Base-by-base conservation (phyloP, 2,888 invertebrate species). In the Stenodema calcarata region DNA sequence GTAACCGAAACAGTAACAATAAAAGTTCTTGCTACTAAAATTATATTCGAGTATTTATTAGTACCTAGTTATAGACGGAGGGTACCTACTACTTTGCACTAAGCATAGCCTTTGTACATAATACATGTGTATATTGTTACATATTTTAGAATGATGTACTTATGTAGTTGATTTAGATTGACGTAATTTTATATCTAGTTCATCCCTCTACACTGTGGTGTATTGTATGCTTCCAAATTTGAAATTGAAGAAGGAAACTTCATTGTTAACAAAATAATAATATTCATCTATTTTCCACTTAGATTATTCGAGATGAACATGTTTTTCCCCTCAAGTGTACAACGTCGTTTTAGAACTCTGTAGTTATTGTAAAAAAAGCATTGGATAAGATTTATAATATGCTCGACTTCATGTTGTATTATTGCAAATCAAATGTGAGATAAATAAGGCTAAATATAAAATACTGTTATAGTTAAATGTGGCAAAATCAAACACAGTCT, bases 141-240 rank as follows among this genome's bases (percentile, higher is more conserved):
- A 79, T 47, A 79, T 79, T 27, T 11, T 79, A 44, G 47, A 79
- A 44, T 42, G 9, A 44, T 79, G 79, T 79, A 79, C 79, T 79
- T 79, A 79, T 27, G 27, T 79, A 42, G 42, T 18, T 44, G 23
- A 47, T 27, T n/a, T 27, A 18, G 28, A 47, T 42, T 78, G 9
- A 47, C 44, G 47, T 79, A 79, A 79, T 79, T 79, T 79, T 79
- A 47, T 79, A 79, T 79, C 47, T 79, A 79, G 47, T 47, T 79
- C 44, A 47, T 14, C 41, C n/a, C 23, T 76, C 47, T 14, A 27
- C 9, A 18, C 27, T 18, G n/a, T 79, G 18, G 11, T 79, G 44
- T 70, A 70, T 70, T 70, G 28, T 70, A 44, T 79, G 79, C 79
- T 79, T 79, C 79, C 79, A 79, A 47, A 14, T 35, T 30, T 76